Conservation (phyloP, 2,888 invertebrate species). For the Hetaerina titia region DNA sequence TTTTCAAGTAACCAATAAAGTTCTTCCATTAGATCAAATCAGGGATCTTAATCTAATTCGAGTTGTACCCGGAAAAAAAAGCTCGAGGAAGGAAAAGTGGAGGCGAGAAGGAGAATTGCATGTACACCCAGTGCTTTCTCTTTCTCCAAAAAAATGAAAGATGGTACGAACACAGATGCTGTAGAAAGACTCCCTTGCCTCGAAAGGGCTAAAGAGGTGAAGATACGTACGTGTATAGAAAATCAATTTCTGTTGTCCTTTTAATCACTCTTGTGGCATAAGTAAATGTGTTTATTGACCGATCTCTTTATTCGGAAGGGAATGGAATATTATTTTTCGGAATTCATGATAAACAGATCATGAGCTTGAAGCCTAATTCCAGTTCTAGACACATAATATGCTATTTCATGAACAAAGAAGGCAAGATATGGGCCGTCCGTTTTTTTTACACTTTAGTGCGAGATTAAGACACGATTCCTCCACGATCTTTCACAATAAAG, state of each 20-base stretch:
- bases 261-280: background rate
- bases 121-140: background rate
- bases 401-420: too few relatives aligned
- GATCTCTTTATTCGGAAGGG: background rate
- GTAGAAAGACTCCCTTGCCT: background rate
- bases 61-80: background rate
- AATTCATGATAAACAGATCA: background rate
- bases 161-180: background rate
- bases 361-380: background rate
- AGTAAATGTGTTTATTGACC: background rate
- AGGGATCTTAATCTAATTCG: background rate
- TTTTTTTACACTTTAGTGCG: too few relatives aligned
- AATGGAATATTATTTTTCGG: background rate
- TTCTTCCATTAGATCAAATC: background rate
- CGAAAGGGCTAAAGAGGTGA: background rate
- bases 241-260: background rate
- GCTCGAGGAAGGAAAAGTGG: background rate
- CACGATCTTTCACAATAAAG: too few relatives aligned
- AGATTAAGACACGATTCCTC: too few relatives aligned
- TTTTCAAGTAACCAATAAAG: background rate
- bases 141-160: background rate
- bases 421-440: too few relatives aligned
- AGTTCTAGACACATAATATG: too few relatives aligned
- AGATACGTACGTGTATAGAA: background rate
- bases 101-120: background rate